Base-by-base conservation (phyloP, 2,797 vertebrate species). In the Salmo trutta region DNA sequence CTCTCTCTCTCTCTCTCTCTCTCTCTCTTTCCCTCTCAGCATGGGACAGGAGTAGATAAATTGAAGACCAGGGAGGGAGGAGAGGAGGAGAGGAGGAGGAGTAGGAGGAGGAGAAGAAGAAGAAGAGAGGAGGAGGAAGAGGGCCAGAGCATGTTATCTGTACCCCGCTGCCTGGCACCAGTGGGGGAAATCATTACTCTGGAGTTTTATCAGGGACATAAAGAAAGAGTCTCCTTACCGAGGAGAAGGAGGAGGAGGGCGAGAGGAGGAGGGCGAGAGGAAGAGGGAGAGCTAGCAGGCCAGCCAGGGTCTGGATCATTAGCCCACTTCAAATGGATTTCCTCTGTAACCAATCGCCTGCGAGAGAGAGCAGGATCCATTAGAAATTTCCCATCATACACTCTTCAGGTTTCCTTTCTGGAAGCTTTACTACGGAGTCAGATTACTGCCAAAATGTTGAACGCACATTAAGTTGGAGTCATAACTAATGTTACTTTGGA, bases 251-350 rank as follows among this genome's bases (percentile, higher is more conserved):
- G 7, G 21, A n/a, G 56, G 7, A 1, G 8, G 24, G 24, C 24
- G 56, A 21, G 56, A 5, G n/a, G 56, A 21, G 33, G 33, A 36
- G 10, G 41, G 41, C 8, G 2, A 41, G 41, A 41, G 41, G 8
- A 41, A 7, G 41, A 14, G 10, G 41, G 41, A 3, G 41, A 47
- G 41, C 41, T 47, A 24, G 59, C 7, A 64, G 59, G 21, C n/a
- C 59, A 12, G 8, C 59, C 59, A 64, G n/a, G 21, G 59, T 29
- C 66, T 5, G 73, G 78, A 64, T 80, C 74, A 68, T 75, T 75
- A 67, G 78, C 68, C 29, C 62, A 69, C 67, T 81, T 69, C 24
- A 81, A 81, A 77, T 77, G 76, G 80, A 75, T 81, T 77, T 78
- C 76, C 68, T 71, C 76, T 71, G 73, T 54, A 81, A 66, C 77